Evolutionary conservation across 2,113 vertebrate genomes (phyloP).

Genomic region (Rhea americana): DNA sequence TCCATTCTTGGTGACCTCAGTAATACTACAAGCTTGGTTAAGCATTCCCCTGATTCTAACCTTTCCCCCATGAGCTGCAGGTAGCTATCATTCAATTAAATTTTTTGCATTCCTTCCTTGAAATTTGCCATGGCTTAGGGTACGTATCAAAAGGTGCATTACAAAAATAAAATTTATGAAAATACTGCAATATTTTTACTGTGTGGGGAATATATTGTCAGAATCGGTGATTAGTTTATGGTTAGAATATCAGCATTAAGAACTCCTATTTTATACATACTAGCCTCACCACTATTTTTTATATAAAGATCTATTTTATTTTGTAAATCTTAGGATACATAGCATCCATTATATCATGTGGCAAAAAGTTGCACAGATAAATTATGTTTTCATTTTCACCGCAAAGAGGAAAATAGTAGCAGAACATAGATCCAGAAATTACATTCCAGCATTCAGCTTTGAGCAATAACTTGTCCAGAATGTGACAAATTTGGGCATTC

Average conservation of each 20-base stretch:
- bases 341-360: background rate
- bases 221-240: background rate
- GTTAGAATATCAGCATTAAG: background rate
- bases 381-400: background rate
- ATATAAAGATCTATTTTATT: background rate
- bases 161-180: background rate
- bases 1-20: background rate
- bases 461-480: background rate
- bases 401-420: background rate
- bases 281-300: background rate
- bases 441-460: background rate
- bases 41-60: accelerated
- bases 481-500: background rate
- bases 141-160: accelerated
- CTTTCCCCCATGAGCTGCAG: background rate
- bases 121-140: background rate
- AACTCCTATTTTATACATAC: background rate
- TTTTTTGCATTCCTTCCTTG: background rate
- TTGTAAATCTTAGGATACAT: background rate
- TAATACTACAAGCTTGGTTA: background rate
- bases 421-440: background rate
- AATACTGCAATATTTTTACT: background rate
- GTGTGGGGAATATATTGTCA: background rate
- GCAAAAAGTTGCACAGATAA: background rate
- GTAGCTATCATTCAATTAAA: accelerated